phyloP scores from a whole-genome alignment of 2,113 vertebrate species.

The Centrocercus urophasianus region DNA sequence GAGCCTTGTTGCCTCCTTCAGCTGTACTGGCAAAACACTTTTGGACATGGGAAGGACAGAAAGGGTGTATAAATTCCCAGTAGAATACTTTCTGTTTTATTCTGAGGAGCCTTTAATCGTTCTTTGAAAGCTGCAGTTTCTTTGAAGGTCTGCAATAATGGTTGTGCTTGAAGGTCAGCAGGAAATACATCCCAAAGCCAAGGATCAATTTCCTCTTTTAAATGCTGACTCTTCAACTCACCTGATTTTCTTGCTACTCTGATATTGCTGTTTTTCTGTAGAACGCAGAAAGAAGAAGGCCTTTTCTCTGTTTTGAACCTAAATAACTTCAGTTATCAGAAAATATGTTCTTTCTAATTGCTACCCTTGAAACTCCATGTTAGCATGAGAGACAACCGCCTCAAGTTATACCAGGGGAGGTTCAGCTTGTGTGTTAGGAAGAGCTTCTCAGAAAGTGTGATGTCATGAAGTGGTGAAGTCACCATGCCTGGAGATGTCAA shows the following conservation, averaged over 20 bases:
- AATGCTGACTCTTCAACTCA: neutral
- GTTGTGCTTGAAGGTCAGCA: neutral
- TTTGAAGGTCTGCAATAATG: neutral
- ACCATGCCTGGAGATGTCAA: no score
- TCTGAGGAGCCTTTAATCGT: neutral
- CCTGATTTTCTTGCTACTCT: neutral
- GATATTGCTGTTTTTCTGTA: neutral
- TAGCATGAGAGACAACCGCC: neutral
- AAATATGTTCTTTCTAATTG: neutral
- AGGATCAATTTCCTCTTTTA: neutral
- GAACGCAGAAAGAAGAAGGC: fast-evolving
- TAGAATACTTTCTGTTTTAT: neutral
- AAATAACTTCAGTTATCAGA: neutral
- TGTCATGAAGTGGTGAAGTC: no score
- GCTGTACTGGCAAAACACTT: neutral
- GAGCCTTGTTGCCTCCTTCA: neutral
- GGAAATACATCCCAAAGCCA: neutral
- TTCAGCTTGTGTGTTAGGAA: no score
- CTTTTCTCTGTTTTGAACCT: neutral
- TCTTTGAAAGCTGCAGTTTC: neutral
- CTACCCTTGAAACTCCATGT: neutral
- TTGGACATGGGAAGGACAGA: neutral
- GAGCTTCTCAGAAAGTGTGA: no score
- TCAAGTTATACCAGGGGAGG: no score
- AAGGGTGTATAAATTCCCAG: neutral